Evolutionary conservation across 2,113 vertebrate species (phyloP), one percentile per base, ranked within the genome.

Genomic region (Thomomys bottae): DNA sequence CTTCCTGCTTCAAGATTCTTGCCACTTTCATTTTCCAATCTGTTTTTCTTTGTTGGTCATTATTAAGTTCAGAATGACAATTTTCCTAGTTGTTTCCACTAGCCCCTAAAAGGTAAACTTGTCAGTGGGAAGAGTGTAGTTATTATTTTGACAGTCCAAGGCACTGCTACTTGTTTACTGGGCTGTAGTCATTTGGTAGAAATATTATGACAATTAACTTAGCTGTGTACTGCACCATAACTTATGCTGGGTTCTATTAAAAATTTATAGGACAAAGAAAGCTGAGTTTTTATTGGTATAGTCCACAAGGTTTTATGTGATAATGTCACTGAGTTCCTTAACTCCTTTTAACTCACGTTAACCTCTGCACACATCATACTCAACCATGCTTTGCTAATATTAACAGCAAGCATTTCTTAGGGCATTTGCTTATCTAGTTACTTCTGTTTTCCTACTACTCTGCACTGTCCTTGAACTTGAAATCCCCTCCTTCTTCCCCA

Each of bases 1-100:
- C 45, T 91, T 93, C 70, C 67, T 88, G 45, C 78, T 24, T 36
- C 42, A 76, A 66, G 40, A 26, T 79, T 94, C 64, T 94, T 75
- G 67, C 67, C 91, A 90, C 79, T 93, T 89, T 72, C 82, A 54
- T 36, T 92, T 77, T 54, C 72, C 57, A 79, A 78, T 32, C 70
- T 70, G 67, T 93, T 83, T 92, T 82, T 89, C 73, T 26, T 81
- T 86, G 54, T 90, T 83, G n/a, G 24, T 92, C 17, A 40, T 90
- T 81, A 73, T 70, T 85, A 77, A 93, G 36, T 78, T 85, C 49
- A 92, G 72, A 81, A 28, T 71, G 88, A 24, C 73, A 92, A n/a
- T 95, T 94, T 93, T 57, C 57, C 45, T 57, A 5, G 61, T 78
- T 85, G 85, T 72, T 88, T 82, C 54, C 8, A 70, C n/a, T 75